Evolutionary conservation across 2,888 invertebrate species (phyloP), one percentile per base, ranked within the genome.

Genomic region (Diaphora mendica): DNA sequence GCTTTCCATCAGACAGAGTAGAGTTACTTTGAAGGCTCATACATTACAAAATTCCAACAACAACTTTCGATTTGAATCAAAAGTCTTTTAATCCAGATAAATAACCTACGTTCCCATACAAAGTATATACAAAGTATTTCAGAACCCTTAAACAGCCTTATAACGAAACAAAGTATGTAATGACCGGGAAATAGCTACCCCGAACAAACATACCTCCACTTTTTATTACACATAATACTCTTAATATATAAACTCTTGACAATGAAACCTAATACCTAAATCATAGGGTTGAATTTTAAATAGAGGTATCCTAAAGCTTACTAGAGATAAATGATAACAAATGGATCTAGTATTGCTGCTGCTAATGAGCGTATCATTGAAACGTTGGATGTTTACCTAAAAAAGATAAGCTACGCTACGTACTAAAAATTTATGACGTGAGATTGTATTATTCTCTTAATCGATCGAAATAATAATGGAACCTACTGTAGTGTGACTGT

Each of bases 151-250:
- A 74, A 71, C 70, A 72, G 65, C 42, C 67, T 68, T 33, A 75
- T 30, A 73, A 33, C 42, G 72, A 70, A 71, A 83, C 81, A 83
- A 76, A 77, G 85, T 81, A 51, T 70, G 67, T 76, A 82, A 80
- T 78, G 71, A 76, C 75, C 62, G 44, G 51, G 71, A 77, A 79
- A 77, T 75, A 82, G 70, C 77, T 67, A 66, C 44, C 48, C 72
- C 75, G 66, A 82, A 82, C 82, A 80, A 83, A 85, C 83, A 85
- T 23, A 74, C 59, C 68, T 72, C 70, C 73, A 77, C 15, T 79
- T 85, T 82, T 75, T 75, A 75, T 75, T 69, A 70, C 62, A 44
- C 59, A 42, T 84, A 82, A 82, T 80, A 82, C 69, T 79, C 74
- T 73, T 79, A 80, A 73, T 69, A 74, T 59, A 67, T 72, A 70